A percentile compares a stretch with the other conserved stretches of the same genome.
Conservation (phyloP, 1,140 invertebrate genomes). For the Anastrepha ludens region DNA sequence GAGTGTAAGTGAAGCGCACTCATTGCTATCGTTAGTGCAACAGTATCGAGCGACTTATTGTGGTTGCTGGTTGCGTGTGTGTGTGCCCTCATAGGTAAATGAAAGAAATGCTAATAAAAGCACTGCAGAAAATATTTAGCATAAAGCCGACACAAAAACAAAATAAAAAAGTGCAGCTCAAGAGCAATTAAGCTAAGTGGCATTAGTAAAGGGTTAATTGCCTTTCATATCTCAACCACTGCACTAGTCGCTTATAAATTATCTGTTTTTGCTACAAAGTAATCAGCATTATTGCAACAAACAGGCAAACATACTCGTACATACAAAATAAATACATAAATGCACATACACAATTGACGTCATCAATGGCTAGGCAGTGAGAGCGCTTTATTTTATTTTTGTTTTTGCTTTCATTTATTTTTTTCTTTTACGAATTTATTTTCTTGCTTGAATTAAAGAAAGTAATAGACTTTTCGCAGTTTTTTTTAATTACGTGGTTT, state of each 20-base stretch:
- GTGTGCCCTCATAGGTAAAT: not conserved
- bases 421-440: not conserved
- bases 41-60: not conserved
- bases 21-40: not conserved
- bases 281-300: conserved; percentile 37
- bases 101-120: not conserved
- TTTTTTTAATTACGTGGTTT: not conserved
- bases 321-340: not conserved
- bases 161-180: conserved; percentile 12
- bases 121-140: not conserved
- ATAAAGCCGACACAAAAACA: not conserved
- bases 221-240: conserved; percentile 13
- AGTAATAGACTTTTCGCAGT: not conserved
- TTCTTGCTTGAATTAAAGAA: not conserved
- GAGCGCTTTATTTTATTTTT: not conserved
- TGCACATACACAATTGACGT: conserved; percentile 21
- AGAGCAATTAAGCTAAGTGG: conserved; percentile 37
- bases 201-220: conserved; percentile 48
- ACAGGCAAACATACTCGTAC: not conserved
- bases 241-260: conserved; percentile 30
- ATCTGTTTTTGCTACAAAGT: not conserved
- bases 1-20: not conserved
- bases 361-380: conserved; percentile 9
- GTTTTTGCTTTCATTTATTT: not conserved
- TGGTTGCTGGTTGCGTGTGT: not conserved